A percentile compares a stretch with the other conserved stretches of the same genome.
Conservation (phyloP, 2,888 invertebrate species). For the Dasypogon diadema region DNA sequence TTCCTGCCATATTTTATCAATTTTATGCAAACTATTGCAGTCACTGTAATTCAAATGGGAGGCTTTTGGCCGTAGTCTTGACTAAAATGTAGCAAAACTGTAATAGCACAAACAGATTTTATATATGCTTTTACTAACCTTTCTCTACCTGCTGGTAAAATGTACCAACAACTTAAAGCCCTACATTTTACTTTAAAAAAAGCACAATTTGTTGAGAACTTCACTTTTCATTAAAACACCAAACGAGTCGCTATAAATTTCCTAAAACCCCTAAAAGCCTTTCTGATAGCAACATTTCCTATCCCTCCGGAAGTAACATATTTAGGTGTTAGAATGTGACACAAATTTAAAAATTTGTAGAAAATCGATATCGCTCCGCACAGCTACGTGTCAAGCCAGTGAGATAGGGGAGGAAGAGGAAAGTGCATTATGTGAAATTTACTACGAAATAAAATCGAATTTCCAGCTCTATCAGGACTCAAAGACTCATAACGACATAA, state of each 20-base stretch:
- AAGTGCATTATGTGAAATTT: slow-evolving; percentile 33
- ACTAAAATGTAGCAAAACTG: no score
- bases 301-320: not conserved
- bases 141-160: no score
- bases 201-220: not conserved
- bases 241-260: not conserved
- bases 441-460: slow-evolving; percentile 38
- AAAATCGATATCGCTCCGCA: slow-evolving; percentile 18
- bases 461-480: slow-evolving; percentile 19
- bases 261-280: not conserved
- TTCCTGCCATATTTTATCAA: no score
- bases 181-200: no score
- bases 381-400: not conserved
- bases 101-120: no score
- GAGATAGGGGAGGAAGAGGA: not conserved
- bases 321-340: slow-evolving; percentile 25
- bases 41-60: no score
- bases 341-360: slow-evolving; percentile 37
- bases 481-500: slow-evolving; percentile 26
- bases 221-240: not conserved
- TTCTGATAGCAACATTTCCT: not conserved
- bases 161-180: no score
- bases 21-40: no score
- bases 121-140: no score
- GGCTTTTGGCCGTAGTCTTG: no score